Conservation (phyloP, 2,113 vertebrate genomes). For the Brienomyrus brachyistius region DNA sequence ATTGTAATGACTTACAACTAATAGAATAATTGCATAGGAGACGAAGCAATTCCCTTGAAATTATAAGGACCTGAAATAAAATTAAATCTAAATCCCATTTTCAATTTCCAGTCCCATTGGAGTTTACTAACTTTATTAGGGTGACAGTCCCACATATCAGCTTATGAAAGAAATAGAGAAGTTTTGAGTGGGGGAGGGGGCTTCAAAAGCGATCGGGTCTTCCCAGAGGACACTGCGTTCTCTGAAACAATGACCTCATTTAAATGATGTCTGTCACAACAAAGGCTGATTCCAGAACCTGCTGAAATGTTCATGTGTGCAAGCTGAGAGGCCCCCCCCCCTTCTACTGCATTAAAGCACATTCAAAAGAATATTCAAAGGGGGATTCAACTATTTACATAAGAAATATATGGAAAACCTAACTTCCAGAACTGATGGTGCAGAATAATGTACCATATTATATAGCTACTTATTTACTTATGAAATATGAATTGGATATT, state of each 20-base stretch:
- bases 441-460: not conserved
- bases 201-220: slow-evolving; percentile 17
- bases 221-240: slow-evolving; percentile 16
- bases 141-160: slow-evolving; percentile 10
- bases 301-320: slow-evolving; percentile 6
- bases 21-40: slow-evolving; percentile 17
- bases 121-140: slow-evolving; percentile 20
- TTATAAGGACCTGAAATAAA: slow-evolving; percentile 8
- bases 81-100: slow-evolving; percentile 26
- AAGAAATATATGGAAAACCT: not conserved
- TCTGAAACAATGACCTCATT: slow-evolving; percentile 21
- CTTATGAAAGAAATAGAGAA: slow-evolving; percentile 19
- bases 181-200: not conserved
- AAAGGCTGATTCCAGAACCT: slow-evolving; percentile 15
- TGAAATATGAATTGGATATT: not conserved
- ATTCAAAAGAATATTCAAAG: slow-evolving; percentile 8
- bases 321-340: not conserved
- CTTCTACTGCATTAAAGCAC: not conserved
- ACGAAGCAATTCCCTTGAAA: slow-evolving; percentile 17
- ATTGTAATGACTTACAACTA: slow-evolving; percentile 8
- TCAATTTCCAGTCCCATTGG: slow-evolving; percentile 22
- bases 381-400: not conserved
- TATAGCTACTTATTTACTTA: not conserved
- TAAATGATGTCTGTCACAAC: slow-evolving; percentile 29
- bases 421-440: not conserved